phyloP scores from a whole-genome alignment of 1,140 invertebrate species.

The Drosophila carrolli region DNA sequence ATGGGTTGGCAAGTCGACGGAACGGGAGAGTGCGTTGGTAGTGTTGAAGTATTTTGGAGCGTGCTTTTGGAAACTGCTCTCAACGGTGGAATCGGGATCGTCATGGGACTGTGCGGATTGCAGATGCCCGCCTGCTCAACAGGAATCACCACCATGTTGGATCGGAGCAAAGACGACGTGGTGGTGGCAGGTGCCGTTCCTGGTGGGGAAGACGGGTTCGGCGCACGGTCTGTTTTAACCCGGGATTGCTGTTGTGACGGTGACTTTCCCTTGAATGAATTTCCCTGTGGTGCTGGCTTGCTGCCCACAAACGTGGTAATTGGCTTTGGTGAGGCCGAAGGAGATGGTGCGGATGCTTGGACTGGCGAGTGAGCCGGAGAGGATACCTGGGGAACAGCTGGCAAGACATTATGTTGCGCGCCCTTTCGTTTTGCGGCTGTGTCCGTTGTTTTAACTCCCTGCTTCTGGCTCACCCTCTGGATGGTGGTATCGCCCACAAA shows the following conservation, averaged over 20 bases:
- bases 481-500: constrained; percentile 78
- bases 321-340: constrained; percentile 25
- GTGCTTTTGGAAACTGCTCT: constrained; percentile 73
- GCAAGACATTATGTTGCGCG: constrained; percentile 46
- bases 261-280: constrained; percentile 5
- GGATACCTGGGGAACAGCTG: constrained; percentile 37
- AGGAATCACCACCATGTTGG: constrained; percentile 83
- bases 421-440: constrained; percentile 29
- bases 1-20: background rate
- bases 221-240: constrained; percentile 36
- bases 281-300: background rate
- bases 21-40: background rate
- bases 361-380: constrained; percentile 24
- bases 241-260: constrained; percentile 30
- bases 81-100: constrained; percentile 73
- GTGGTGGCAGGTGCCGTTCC: constrained; percentile 4
- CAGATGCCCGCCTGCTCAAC: constrained; percentile 42
- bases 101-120: constrained; percentile 52
- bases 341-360: constrained; percentile 1
- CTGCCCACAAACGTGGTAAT: background rate
- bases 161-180: constrained; percentile 59
- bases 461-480: constrained; percentile 65
- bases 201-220: constrained; percentile 19
- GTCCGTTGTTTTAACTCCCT: constrained; percentile 20
- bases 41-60: constrained; percentile 29